Evolutionary conservation across 2,113 vertebrate genomes (phyloP).

Genomic region (Cathartes aura): DNA sequence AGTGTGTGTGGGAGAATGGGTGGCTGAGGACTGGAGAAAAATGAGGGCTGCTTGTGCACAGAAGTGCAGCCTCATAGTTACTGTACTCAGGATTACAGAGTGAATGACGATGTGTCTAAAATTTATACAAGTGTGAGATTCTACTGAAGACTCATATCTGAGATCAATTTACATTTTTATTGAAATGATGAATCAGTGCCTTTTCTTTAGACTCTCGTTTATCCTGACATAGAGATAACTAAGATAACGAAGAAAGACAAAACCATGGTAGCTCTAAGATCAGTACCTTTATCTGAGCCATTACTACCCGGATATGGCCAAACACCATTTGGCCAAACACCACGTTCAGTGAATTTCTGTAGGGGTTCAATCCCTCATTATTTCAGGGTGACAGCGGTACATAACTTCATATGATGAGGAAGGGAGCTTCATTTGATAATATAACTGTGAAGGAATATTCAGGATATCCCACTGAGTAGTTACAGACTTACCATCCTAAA

Average conservation of each 20-base stretch:
- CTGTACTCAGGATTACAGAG: not conserved
- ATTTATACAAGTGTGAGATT: not conserved
- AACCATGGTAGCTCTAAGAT: not conserved
- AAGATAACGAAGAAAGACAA: not conserved
- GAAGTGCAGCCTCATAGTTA: not conserved
- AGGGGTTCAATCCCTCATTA: not conserved
- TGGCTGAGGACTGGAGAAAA: not conserved
- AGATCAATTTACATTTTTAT: not conserved
- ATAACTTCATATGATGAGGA: not conserved
- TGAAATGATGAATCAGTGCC: not conserved
- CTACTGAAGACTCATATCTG: not conserved
- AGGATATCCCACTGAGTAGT: not conserved
- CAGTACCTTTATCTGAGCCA: not conserved
- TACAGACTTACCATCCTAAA: not conserved
- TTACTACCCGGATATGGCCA: not conserved
- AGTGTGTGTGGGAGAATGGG: not conserved
- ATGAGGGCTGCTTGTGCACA: not conserved
- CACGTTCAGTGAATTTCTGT: not conserved
- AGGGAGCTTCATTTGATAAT: not conserved
- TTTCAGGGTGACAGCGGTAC: not conserved
- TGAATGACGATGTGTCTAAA: not conserved
- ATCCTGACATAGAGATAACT: not conserved
- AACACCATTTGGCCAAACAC: not conserved
- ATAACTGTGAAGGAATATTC: not conserved
- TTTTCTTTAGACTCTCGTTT: not conserved